phyloP scores from a whole-genome alignment of 2,797 vertebrate species.

The Platyrinchus mystaceus region DNA sequence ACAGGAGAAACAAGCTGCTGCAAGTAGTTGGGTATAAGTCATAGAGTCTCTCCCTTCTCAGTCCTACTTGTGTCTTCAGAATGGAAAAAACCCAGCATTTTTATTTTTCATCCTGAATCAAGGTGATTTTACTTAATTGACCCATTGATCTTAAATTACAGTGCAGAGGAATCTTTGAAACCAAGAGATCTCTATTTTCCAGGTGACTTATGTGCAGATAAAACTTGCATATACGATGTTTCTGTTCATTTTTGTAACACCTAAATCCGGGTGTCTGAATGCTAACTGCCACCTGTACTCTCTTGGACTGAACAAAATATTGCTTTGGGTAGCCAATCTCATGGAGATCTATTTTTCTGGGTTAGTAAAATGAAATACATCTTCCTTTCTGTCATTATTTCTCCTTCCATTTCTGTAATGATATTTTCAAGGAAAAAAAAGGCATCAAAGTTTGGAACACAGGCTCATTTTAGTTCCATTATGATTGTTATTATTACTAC shows the following conservation, averaged over 20 bases:
- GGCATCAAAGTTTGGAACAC: not conserved
- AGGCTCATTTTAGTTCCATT: not conserved
- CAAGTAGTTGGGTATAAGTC: not conserved
- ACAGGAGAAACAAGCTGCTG: not conserved
- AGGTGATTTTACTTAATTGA: not conserved
- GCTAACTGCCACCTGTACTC: not conserved
- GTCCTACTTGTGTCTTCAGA: not conserved
- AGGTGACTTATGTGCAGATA: not conserved
- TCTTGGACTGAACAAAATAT: not conserved
- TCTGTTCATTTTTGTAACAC: not conserved
- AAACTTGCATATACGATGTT: not conserved
- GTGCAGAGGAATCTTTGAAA: not conserved
- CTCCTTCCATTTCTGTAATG: not conserved
- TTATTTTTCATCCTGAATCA: not conserved
- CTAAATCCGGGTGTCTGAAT: not conserved
- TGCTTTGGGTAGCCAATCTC: not conserved
- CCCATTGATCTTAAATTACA: not conserved
- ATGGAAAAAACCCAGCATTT: not conserved
- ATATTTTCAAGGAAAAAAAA: not conserved
- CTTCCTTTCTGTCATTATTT: not conserved
- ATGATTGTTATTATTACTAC: conserved; percentile 23
- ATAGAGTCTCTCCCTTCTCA: not conserved
- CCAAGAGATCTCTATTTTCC: not conserved
- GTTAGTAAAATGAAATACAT: not conserved
- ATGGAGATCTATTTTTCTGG: not conserved